phyloP scores from a whole-genome alignment of 2,113 vertebrate genomes.

The Sturnus vulgaris region DNA sequence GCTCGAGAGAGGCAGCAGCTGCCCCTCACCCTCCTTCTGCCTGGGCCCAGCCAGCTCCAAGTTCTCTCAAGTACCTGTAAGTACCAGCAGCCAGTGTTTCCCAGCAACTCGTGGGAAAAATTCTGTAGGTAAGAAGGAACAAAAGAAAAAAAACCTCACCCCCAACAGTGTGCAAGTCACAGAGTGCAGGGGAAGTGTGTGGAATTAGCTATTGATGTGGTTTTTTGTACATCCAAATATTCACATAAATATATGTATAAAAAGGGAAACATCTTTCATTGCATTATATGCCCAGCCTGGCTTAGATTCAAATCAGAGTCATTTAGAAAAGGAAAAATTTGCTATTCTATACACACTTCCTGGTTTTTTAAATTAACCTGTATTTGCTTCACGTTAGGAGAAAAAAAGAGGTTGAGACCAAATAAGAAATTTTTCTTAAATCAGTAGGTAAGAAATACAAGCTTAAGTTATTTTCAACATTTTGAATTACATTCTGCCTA shows the following conservation, averaged over 20 bases:
- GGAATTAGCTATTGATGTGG: not conserved
- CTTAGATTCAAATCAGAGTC: not conserved
- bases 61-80: too few relatives aligned
- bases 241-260: not conserved
- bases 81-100: too few relatives aligned
- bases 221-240: not conserved
- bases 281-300: not conserved
- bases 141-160: too few relatives aligned
- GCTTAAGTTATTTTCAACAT: not conserved
- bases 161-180: not conserved
- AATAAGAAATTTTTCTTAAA: not conserved
- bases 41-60: too few relatives aligned
- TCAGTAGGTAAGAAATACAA: not conserved
- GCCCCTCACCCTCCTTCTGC: too few relatives aligned
- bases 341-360: not conserved
- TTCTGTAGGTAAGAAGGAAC: too few relatives aligned
- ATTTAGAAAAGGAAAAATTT: not conserved
- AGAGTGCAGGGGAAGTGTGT: not conserved
- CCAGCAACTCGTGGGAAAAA: too few relatives aligned
- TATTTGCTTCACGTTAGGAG: rapidly evolving
- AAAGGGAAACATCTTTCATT: not conserved
- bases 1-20: too few relatives aligned
- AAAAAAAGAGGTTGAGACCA: not conserved
- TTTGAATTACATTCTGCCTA: not conserved
- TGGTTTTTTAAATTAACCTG: not conserved